phyloP scores from a whole-genome alignment of 2,797 vertebrate species.

The Micrastur ruficollis region DNA sequence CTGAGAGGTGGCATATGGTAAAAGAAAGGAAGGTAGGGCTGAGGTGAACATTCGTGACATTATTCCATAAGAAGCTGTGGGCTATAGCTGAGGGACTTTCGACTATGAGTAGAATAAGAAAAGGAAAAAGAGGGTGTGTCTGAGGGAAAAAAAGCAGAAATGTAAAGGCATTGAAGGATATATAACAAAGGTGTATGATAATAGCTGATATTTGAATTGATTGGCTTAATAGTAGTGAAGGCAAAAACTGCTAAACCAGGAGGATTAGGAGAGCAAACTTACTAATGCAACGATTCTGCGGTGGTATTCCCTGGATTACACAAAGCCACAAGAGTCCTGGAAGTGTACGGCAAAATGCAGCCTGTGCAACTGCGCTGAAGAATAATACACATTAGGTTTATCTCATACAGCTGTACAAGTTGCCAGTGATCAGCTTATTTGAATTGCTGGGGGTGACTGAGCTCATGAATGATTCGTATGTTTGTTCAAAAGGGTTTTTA shows the following conservation, averaged over 20 bases:
- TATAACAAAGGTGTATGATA: neutral
- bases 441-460: neutral
- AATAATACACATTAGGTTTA: neutral
- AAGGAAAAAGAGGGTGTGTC: fast-evolving
- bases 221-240: neutral
- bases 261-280: neutral
- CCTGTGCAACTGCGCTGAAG: neutral
- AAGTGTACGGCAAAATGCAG: neutral
- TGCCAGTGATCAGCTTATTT: neutral
- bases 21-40: neutral
- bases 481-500: neutral
- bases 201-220: neutral
- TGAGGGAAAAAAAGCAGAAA: neutral
- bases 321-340: neutral
- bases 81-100: neutral
- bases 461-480: neutral
- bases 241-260: neutral
- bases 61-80: neutral
- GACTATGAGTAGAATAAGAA: neutral
- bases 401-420: neutral
- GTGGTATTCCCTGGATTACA: neutral
- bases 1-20: neutral
- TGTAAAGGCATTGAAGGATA: neutral
- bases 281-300: neutral
- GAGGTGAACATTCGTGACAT: neutral